Evolutionary conservation across 2,888 invertebrate species (phyloP), one percentile per base, ranked within the genome.

Genomic region (Drosophila limbata): DNA sequence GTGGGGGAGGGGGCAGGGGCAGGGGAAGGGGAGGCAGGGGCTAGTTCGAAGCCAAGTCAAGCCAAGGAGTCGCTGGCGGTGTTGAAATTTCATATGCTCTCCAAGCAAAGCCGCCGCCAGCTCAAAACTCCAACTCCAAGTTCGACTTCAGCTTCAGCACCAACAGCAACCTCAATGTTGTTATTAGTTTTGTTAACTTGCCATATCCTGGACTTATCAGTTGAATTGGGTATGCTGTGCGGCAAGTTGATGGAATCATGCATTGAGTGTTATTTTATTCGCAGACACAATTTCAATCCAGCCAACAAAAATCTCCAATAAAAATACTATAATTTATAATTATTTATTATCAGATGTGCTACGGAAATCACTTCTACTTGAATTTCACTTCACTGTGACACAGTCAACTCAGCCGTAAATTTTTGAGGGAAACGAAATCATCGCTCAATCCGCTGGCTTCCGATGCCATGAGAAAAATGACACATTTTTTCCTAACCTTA

Each of bases 81-180:
- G 82, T 72, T 79, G 61, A 81, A 81, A 75, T 75, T 66, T 78
- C 79, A 78, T 80, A 79, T 81, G 81, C 57, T 68, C 47, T 48
- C 28, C 51, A 17, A 66, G 56, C 55, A 56, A 60, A 60, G 59
- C 39, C 2, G 69, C 55, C 57, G 48, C 62, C 19, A 47, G 42
- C 13, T 25, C 25, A 42, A 25, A 44, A 31, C 28, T 19, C 15
- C 61, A 62, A 52, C 44, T 64, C 3, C 25, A 69, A 37, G 40
- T 40, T 8, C 60, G 57, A 19, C 45, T 44, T 9, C 61, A 61
- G 25, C 50, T 47, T 44, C 57, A 62, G 28, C 77, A 44, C 13
- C 57, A 66, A 37, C 60, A 55, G 28, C 66, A 63, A 59, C 25
- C 55, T 52, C 67, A 68, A 79, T 77, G 71, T 72, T 75, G 76